Base-by-base conservation (phyloP, 2,113 vertebrate species). In the Rhizomys pruinosus region DNA sequence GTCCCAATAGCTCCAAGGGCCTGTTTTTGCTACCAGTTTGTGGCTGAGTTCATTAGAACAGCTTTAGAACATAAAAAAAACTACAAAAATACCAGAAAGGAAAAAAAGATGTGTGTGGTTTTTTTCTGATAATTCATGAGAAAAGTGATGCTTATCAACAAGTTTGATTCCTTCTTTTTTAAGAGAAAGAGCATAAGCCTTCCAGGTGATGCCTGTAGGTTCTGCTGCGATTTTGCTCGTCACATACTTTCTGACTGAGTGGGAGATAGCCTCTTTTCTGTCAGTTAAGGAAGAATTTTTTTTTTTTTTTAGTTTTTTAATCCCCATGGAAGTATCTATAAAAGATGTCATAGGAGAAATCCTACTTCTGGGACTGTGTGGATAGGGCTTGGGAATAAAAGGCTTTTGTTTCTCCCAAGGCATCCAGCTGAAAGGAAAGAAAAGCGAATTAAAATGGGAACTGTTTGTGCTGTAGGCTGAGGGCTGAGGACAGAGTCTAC, bases 401-500 rank as follows among this genome's bases (percentile, higher is more conserved):
- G 47, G 27, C 55, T 96, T 88, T 95, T 59, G 23, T 90, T 87
- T 74, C n/a, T n/a, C 64, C 25, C 15, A 27, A 17, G 19, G 17
- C 72, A 29, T 74, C 47, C 84, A 66, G 81, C 55, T 52, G 63
- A 39, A 74, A 88, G 84, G 61, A 37, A 44, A 61, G 57, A 73
- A 84, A 94, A 52, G 29, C 29, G 78, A 74, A 93, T 90, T 37
- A 80, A 96, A 97, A 74, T 13, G 23, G 15, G 9, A 66, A 64
- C 81, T 86, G 89, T 93, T 96, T 89, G 74, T 77, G 87, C 95
- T 94, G 89, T 2, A 23, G 69, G 93, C 90, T 42, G 44, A 1
- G 2, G 27, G 59, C 29, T 3, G 2, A 90, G 57, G 42, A 37
- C 47, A 19, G 57, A 29, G 80, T 84, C 69, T 95, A 89, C 95